phyloP scores from a whole-genome alignment of 2,888 invertebrate genomes.

The Ochropleura plecta region DNA sequence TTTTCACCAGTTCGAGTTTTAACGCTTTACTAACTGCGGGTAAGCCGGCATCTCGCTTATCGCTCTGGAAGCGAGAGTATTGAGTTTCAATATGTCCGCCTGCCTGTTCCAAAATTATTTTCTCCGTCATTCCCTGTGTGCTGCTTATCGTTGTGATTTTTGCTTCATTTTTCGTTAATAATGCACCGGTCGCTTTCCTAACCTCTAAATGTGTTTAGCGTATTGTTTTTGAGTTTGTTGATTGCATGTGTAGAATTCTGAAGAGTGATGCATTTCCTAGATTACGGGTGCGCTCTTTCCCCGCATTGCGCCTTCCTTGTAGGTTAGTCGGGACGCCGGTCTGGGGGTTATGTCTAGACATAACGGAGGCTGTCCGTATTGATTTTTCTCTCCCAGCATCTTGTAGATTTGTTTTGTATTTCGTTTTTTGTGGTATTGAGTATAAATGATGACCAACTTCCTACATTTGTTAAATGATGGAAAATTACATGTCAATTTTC shows the following conservation, averaged over 20 bases:
- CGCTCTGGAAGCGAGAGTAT: slow-evolving; percentile 85
- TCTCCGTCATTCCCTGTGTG: slow-evolving; percentile 77
- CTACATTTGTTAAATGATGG: background rate
- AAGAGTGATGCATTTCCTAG: slow-evolving; percentile 50
- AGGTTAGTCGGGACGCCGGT: slow-evolving; percentile 55
- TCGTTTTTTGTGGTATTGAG: background rate
- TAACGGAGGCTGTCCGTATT: slow-evolving; percentile 72
- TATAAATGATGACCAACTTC: background rate
- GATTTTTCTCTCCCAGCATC: slow-evolving; percentile 68
- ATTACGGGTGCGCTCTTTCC: slow-evolving; percentile 47
- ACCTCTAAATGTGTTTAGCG: slow-evolving; percentile 75
- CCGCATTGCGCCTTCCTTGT: slow-evolving; percentile 76
- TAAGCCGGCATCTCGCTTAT: slow-evolving; percentile 73
- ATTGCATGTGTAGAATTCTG: slow-evolving; percentile 36
- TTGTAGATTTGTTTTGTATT: slow-evolving; percentile 42
- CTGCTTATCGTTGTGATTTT: slow-evolving; percentile 70
- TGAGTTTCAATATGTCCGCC: slow-evolving; percentile 88
- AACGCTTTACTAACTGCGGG: slow-evolving; percentile 71
- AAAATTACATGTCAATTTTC: background rate
- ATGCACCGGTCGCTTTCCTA: slow-evolving; percentile 77
- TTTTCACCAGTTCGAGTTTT: slow-evolving; percentile 71
- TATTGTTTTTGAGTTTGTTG: slow-evolving; percentile 49
- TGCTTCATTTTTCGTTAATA: slow-evolving; percentile 66
- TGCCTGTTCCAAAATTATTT: slow-evolving; percentile 83
- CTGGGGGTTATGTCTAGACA: slow-evolving; percentile 71